These are phyloP conservation scores for Rhamnusium bicolor DNA, from an alignment of 2,888 invertebrate species.

Conservation along the genomic window DNA sequence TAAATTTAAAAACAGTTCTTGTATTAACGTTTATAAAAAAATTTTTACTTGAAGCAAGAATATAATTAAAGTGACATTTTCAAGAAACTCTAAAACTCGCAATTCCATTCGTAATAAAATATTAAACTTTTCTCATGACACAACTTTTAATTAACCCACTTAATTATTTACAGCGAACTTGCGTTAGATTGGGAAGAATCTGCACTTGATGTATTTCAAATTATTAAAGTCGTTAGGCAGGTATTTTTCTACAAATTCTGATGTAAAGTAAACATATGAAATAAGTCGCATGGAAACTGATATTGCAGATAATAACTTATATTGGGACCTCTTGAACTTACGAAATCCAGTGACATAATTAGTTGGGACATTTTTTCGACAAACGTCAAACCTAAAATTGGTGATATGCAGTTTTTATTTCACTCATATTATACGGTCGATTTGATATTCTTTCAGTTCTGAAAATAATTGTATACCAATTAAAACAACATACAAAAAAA, in stretches of 20 bases:
- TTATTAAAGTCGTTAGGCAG: background rate
- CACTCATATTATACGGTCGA: too few relatives aligned
- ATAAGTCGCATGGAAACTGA: background rate
- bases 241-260: background rate
- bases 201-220: constrained; percentile 8
- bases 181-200: background rate
- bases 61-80: background rate
- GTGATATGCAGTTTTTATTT: too few relatives aligned
- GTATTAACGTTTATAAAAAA: background rate
- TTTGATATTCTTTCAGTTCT: too few relatives aligned
- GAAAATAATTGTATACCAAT: too few relatives aligned
- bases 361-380: too few relatives aligned
- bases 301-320: background rate
- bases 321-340: too few relatives aligned
- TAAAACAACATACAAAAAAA: too few relatives aligned
- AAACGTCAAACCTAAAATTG: too few relatives aligned
- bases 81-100: background rate
- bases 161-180: constrained; percentile 3
- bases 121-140: background rate
- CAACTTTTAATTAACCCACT: constrained; percentile 17
- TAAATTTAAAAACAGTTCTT: too few relatives aligned
- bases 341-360: too few relatives aligned
- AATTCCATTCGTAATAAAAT: constrained; percentile 2
- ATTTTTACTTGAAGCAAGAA: background rate
- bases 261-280: background rate